Percentiles rank a stretch among this genome's conserved stretches.
Conservation (phyloP, 2,888 invertebrate species). For the Heliothis peltigera region DNA sequence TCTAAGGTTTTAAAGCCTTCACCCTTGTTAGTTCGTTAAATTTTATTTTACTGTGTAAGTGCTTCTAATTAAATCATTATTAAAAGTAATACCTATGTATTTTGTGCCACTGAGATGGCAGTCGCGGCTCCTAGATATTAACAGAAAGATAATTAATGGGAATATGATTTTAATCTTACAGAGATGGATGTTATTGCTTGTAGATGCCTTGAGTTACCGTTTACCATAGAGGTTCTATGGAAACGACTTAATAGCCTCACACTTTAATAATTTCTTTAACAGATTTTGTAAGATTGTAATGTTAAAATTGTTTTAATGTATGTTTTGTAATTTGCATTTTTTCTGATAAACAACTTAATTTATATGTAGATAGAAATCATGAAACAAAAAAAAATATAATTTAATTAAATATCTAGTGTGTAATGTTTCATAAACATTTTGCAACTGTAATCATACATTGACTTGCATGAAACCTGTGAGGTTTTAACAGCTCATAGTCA, state of each 20-base stretch:
- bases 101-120: slow-evolving; percentile 12
- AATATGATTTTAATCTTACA: slow-evolving; percentile 26
- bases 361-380: no score
- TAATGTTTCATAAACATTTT: neutral
- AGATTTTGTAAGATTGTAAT: neutral
- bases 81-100: neutral
- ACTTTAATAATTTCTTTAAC: neutral
- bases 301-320: no score
- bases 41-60: neutral
- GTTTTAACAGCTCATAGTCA: neutral
- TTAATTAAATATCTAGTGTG: no score
- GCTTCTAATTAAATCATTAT: slow-evolving; percentile 9
- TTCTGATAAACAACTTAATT: no score
- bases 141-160: slow-evolving; percentile 10
- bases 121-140: neutral
- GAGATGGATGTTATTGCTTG: slow-evolving; percentile 1
- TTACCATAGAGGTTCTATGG: neutral
- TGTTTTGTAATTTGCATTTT: no score
- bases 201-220: neutral
- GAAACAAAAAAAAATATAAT: no score
- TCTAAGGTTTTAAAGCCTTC: no score
- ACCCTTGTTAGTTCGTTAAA: no score
- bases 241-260: neutral
- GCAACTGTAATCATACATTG: neutral
- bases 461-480: neutral